Percentiles rank a stretch among this genome's conserved stretches.
Evolutionary conservation across 2,113 vertebrate species (phyloP).

Genomic region (Caloenas nicobarica): DNA sequence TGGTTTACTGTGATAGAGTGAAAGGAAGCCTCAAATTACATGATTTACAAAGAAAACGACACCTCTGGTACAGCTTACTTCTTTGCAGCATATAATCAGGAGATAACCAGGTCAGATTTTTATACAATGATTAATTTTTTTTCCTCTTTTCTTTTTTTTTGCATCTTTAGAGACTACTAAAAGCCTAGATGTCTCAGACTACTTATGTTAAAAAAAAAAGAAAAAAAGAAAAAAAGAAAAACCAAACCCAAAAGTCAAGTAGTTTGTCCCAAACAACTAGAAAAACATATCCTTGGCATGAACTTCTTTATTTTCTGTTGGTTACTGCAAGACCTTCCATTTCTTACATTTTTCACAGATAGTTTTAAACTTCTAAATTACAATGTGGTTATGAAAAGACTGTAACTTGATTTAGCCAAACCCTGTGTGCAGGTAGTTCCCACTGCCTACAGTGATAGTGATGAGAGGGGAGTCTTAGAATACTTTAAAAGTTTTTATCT

Average conservation of each 20-base stretch:
- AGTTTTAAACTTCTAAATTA: background rate
- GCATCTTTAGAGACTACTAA: background rate
- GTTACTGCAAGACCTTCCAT: background rate
- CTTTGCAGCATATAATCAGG: conserved; percentile 5
- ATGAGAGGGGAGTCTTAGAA: background rate
- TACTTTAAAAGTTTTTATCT: background rate
- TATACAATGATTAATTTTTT: background rate
- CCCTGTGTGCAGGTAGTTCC: background rate
- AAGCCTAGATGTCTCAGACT: background rate
- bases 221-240: background rate
- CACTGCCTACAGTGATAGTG: background rate
- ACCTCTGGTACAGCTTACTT: background rate
- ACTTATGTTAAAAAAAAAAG: background rate
- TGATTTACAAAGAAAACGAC: conserved; percentile 54
- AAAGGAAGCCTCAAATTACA: conserved; percentile 54
- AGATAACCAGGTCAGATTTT: background rate
- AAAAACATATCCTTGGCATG: background rate
- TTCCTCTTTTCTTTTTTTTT: background rate
- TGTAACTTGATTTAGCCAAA: background rate
- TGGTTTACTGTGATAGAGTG: conserved; percentile 24
- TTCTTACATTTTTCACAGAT: background rate
- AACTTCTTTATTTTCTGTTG: background rate
- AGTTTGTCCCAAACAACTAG: background rate
- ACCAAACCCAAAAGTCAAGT: background rate
- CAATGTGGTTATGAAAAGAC: background rate